Conservation (phyloP, 2,888 invertebrate species). For the Syrista parreyssii region DNA sequence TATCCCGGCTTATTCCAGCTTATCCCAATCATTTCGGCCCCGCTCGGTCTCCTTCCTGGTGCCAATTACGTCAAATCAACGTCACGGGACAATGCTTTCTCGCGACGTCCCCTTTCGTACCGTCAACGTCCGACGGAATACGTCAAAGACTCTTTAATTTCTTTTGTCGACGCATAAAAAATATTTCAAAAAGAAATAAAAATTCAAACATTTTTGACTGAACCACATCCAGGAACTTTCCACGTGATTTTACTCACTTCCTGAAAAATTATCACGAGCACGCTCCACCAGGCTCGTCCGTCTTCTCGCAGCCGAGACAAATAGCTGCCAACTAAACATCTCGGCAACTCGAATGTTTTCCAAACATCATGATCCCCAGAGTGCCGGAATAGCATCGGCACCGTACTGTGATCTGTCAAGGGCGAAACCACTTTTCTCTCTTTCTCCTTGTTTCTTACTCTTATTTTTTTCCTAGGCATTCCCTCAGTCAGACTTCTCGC, state of each 20-base stretch:
- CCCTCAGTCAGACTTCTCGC: not conserved
- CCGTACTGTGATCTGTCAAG: slow-evolving; percentile 18
- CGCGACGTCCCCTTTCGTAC: not conserved
- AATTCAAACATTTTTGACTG: not conserved
- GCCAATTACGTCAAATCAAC: slow-evolving; percentile 66
- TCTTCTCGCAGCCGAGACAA: not conserved
- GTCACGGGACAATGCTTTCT: slow-evolving; percentile 57
- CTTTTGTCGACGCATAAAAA: not conserved
- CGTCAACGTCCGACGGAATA: not conserved
- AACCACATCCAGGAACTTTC: not conserved
- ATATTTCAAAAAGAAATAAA: not conserved
- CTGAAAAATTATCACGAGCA: not conserved
- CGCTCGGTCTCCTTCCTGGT: slow-evolving; percentile 58
- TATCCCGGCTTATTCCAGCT: slow-evolving; percentile 64
- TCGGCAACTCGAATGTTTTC: slow-evolving; percentile 9
- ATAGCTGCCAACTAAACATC: not conserved
- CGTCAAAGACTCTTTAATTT: not conserved
- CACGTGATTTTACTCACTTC: not conserved
- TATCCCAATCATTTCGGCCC: slow-evolving; percentile 65
- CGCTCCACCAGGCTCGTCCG: not conserved
- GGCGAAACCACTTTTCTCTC: slow-evolving; percentile 2
- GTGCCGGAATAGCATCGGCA: slow-evolving; percentile 14
- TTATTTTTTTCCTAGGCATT: slow-evolving; percentile 3
- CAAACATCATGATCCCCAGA: slow-evolving; percentile 14
- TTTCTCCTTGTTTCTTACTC: not conserved